These are phyloP conservation scores for Styela clava DNA, from an alignment of 23 tunicate genomes.

Conservation along the genomic window DNA sequence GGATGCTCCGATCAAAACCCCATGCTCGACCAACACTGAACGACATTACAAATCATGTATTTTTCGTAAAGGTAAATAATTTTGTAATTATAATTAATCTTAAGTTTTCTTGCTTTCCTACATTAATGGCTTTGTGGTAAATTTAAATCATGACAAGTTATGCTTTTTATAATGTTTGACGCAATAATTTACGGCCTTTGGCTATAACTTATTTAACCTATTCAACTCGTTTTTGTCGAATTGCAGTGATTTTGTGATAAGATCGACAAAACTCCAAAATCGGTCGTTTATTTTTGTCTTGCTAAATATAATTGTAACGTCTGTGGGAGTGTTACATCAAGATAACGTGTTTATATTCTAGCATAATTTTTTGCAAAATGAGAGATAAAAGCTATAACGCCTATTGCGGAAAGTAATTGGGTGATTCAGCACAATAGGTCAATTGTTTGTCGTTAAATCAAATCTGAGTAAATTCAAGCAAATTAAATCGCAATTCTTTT, in stretches of 20 bases:
- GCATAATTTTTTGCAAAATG: too few relatives aligned
- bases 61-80: constrained; percentile 65
- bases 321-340: background rate
- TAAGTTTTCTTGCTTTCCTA: background rate
- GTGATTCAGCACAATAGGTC: background rate
- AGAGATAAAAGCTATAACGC: too few relatives aligned
- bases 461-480: background rate
- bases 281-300: background rate
- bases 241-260: background rate
- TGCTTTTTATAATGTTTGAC: background rate
- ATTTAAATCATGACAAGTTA: background rate
- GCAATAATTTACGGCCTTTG: background rate
- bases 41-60: constrained; percentile 58
- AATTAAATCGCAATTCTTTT: background rate
- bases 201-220: background rate
- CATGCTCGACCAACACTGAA: constrained; percentile 57
- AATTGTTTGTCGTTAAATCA: background rate
- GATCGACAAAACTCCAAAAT: background rate
- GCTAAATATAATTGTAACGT: background rate
- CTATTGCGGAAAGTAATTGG: too few relatives aligned
- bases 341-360: too few relatives aligned
- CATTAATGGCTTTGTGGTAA: background rate
- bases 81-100: background rate
- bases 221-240: background rate
- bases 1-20: constrained; percentile 73